Base-by-base conservation (phyloP, 2,113 vertebrate genomes). In the Cyrtonyx montezumae region DNA sequence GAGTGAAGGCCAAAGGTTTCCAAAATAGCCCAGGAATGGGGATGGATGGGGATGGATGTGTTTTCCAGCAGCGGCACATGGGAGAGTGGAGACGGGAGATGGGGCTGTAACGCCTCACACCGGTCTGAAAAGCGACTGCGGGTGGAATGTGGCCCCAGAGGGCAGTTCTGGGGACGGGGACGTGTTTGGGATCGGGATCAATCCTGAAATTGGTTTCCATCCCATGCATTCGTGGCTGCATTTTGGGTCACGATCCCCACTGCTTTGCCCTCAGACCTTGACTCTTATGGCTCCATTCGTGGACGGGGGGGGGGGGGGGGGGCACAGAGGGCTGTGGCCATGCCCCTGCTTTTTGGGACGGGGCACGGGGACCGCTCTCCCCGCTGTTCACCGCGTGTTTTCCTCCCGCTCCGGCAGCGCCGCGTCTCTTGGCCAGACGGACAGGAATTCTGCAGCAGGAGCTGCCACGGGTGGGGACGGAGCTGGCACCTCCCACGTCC, bases 361-460 rank as follows among this genome's bases (percentile, higher is more conserved):
- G 65, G 45, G 22, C 12, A 8, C 3, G 22, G 20, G 71, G 32
- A 15, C 34, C 14, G 22, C 59, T 9, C 34, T 15, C 9, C 21
- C 22, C 34, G 3, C 25, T 18, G 55, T 30, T 56, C 40, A 6
- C 0, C 1, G 3, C 5, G 45, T 85, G 79, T 89, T 91, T 84
- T 79, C 66, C 84, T 68, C 16, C 62, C 59, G 23, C 10, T 1
- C 61, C 58, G 3, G 75, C 1, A 13, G 9, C 25, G 51, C 51
- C 51, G 51, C 51, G 5, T 30, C 43, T 84, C 93, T 83, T 95
- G 93, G 95, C 95, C 89, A 91, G 95, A 88, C 63, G 9, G 61
- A 18, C 63, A 90, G 91, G 92, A 88, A 94, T 95, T 80, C 19
- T 1, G 34, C 36, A 66, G 68, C 93, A 73, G 91, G 78, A 87